Percentiles rank a stretch among this genome's conserved stretches.
Evolutionary conservation across 2,888 invertebrate genomes (phyloP).

Genomic region (Fabriciana adippe): DNA sequence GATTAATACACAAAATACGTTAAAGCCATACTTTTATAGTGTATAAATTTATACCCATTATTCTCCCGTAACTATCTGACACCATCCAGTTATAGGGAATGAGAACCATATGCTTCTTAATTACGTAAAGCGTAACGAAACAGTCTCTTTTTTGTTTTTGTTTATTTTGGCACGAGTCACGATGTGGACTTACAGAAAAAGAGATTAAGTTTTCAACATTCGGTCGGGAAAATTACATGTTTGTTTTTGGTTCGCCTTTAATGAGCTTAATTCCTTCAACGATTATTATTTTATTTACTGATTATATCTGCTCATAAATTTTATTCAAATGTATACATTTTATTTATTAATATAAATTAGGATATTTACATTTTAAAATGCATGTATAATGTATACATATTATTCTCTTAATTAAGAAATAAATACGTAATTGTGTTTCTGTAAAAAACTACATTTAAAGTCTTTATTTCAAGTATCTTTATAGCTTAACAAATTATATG

Average conservation of each 20-base stretch:
- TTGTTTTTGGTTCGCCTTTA: slow-evolving; percentile 26
- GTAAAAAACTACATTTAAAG: too few species aligned
- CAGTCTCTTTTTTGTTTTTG: slow-evolving; percentile 49
- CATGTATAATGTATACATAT: too few species aligned
- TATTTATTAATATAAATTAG: background rate
- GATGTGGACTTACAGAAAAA: slow-evolving; percentile 31
- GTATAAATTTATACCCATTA: slow-evolving; percentile 26
- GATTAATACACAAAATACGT: too few species aligned
- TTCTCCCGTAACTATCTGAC: slow-evolving; percentile 32
- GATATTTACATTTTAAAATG: too few species aligned
- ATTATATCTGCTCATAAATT: too few species aligned
- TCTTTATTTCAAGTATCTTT: too few species aligned
- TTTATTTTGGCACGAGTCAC: slow-evolving; percentile 53
- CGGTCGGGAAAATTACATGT: slow-evolving; percentile 34
- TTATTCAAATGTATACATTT: background rate
- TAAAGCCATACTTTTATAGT: slow-evolving; percentile 5
- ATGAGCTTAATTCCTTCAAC: slow-evolving; percentile 15
- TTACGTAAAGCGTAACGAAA: slow-evolving; percentile 49
- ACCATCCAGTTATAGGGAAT: slow-evolving; percentile 40
- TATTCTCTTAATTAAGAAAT: too few species aligned
- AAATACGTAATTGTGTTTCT: too few species aligned
- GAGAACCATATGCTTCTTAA: slow-evolving; percentile 49
- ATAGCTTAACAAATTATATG: too few species aligned
- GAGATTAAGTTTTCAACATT: slow-evolving; percentile 43
- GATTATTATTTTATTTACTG: slow-evolving; percentile 1